Base-by-base conservation (phyloP, 2,888 invertebrate genomes). In the Xestoiulus laeticollis region DNA sequence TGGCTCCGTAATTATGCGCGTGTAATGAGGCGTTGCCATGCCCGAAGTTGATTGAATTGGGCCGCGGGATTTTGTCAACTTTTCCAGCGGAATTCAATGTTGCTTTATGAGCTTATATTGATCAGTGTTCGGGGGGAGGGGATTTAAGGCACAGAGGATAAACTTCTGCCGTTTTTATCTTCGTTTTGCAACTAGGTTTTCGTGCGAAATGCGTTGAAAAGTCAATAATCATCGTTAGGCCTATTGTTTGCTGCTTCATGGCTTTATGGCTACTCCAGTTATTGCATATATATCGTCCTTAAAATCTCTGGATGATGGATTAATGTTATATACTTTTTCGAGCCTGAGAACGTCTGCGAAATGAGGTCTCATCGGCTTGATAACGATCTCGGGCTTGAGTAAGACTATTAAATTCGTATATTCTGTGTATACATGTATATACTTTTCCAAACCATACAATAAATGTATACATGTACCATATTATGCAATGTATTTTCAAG, bases 191-290 rank as follows among this genome's bases (percentile, higher is more conserved):
- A 68, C 22, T n/a, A 22, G 59, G 22, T 68, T 68, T 68, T 22
- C 59, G 59, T 68, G 59, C 59, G 59, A 68, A 68, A 68, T 68
- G 26, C 22, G 22, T 12, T 22, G 59, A 68, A 68, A 68, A 68
- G 59, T 68, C 59, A 68, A 68, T 68, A 68, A 68, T 68, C 59
- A 19, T 68, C 59, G 59, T 68, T 68, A 68, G 59, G 59, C 59
- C 59, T 68, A 68, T 68, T 68, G 59, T 68, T 68, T 68, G 59
- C 59, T n/a, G n/a, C n/a, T n/a, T n/a, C n/a, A n/a, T 68, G 6
- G 59, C 59, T 22, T 68, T 19, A 8, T 68, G 19, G 10, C 3
- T 22, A 22, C 22, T 8, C 22, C 22, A 2, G 10, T 68, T 68
- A 22, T 68, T 68, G 59, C 10, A 10, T 2, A 48, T 6, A 12